phyloP scores from a whole-genome alignment of 2,888 invertebrate species.

The Lasioglossum marginatum region DNA sequence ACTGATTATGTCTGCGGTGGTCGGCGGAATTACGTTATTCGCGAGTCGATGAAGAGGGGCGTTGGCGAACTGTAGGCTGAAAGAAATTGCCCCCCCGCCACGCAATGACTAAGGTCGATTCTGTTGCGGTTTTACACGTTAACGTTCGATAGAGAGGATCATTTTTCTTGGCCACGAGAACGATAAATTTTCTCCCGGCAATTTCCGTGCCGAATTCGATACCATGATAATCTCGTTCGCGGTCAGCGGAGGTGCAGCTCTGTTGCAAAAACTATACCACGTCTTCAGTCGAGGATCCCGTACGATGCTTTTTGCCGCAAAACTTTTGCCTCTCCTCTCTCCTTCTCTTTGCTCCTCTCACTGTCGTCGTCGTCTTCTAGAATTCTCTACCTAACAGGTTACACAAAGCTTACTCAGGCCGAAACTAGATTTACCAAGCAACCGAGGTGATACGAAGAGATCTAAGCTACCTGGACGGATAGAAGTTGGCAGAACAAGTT shows the following conservation, averaged over 20 bases:
- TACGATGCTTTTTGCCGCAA: conserved; percentile 64
- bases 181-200: conserved; percentile 60
- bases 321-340: conserved; percentile 41
- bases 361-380: background rate
- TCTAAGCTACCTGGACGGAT: conserved; percentile 29
- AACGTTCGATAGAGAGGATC: conserved; percentile 40
- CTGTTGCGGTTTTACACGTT: conserved; percentile 50
- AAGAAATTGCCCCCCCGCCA: conserved; percentile 25
- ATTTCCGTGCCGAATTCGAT: conserved; percentile 72
- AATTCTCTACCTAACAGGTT: conserved; percentile 38
- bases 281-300: conserved; percentile 59
- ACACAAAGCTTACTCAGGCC: conserved; percentile 26
- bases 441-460: conserved; percentile 34
- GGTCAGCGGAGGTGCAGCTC: conserved; percentile 45
- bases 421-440: conserved; percentile 71
- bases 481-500: conserved; percentile 43
- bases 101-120: conserved; percentile 35
- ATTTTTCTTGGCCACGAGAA: conserved; percentile 33
- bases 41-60: background rate
- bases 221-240: conserved; percentile 73
- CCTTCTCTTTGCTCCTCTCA: background rate
- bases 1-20: conserved; percentile 34
- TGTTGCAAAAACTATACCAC: conserved; percentile 62
- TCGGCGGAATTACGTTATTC: conserved; percentile 4
- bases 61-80: background rate